These are phyloP conservation scores for Drosophila anomalata DNA, from an alignment of 2,888 invertebrate species.

Conservation along the genomic window DNA sequence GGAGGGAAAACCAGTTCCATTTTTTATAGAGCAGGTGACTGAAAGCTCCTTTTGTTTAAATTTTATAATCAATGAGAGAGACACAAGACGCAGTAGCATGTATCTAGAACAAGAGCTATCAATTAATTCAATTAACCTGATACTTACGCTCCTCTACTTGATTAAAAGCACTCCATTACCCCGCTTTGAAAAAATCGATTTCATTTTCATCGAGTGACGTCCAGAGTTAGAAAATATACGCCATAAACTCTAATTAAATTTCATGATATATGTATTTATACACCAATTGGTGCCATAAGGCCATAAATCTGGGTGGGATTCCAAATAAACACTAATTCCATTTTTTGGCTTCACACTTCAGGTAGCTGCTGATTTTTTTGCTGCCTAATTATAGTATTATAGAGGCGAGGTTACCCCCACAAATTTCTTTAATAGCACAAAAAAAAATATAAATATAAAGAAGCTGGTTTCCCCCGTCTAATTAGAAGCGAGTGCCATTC, in stretches of 20 bases:
- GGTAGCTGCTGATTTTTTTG: background rate
- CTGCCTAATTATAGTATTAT: constrained; percentile 19
- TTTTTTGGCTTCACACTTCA: background rate
- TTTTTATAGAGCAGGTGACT: constrained; percentile 20
- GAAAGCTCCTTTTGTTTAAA: background rate
- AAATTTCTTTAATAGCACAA: constrained; percentile 3
- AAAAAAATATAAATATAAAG: constrained; percentile 20
- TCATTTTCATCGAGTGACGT: constrained; percentile 23
- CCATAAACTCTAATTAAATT: background rate
- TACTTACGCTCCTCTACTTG: constrained; percentile 23
- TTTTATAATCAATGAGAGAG: background rate
- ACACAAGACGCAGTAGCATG: constrained; percentile 8
- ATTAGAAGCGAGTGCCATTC: constrained; percentile 37
- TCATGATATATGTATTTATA: constrained; percentile 8
- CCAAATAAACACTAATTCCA: background rate
- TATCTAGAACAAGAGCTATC: background rate
- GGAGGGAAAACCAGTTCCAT: constrained; percentile 16
- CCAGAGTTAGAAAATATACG: constrained; percentile 14
- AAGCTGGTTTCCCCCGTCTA: constrained; percentile 3
- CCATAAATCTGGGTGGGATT: constrained; percentile 11
- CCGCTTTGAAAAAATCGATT: constrained; percentile 50
- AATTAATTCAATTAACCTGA: constrained; percentile 3
- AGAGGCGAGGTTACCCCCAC: background rate
- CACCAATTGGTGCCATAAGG: background rate
- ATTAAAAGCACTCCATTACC: constrained; percentile 13